A percentile compares a stretch with the other conserved stretches of the same genome.
Conservation (phyloP, 2,888 invertebrate genomes). For the Nomada goodeniana region DNA sequence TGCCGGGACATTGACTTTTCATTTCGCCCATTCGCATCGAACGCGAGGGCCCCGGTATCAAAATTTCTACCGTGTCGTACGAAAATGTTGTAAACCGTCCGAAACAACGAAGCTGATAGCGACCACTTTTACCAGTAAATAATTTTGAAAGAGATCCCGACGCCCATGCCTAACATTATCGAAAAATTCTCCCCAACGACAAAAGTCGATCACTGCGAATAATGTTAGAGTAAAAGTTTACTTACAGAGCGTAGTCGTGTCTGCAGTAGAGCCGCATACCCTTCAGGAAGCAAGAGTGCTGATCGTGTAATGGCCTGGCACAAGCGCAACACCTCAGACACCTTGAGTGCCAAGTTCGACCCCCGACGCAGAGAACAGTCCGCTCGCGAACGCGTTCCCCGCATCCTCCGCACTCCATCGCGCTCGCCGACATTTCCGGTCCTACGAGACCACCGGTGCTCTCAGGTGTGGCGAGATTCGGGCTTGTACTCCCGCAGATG, state of each 20-base stretch:
- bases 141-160: too few species aligned
- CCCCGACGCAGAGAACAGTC: conserved; percentile 88
- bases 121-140: too few species aligned
- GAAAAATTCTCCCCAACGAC: not conserved
- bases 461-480: conserved; percentile 70
- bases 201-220: not conserved
- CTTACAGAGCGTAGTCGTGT: conserved; percentile 96
- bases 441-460: conserved; percentile 66
- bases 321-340: conserved; percentile 97
- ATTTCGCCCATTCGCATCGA: too few species aligned
- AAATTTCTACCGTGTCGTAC: too few species aligned
- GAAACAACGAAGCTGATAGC: too few species aligned
- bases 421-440: conserved; percentile 93
- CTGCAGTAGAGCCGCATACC: conserved; percentile 97
- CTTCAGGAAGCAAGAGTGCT: conserved; percentile 96
- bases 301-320: conserved; percentile 94
- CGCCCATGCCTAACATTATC: too few species aligned
- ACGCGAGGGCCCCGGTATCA: too few species aligned
- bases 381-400: conserved; percentile 81
- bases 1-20: too few species aligned
- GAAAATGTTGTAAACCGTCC: too few species aligned
- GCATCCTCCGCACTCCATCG: conserved; percentile 83
- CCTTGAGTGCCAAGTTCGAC: conserved; percentile 96
- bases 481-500: conserved; percentile 75
- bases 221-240: not conserved